Evolutionary conservation across 2,797 vertebrate genomes (phyloP).

Genomic region (Acanthurus lineatus): DNA sequence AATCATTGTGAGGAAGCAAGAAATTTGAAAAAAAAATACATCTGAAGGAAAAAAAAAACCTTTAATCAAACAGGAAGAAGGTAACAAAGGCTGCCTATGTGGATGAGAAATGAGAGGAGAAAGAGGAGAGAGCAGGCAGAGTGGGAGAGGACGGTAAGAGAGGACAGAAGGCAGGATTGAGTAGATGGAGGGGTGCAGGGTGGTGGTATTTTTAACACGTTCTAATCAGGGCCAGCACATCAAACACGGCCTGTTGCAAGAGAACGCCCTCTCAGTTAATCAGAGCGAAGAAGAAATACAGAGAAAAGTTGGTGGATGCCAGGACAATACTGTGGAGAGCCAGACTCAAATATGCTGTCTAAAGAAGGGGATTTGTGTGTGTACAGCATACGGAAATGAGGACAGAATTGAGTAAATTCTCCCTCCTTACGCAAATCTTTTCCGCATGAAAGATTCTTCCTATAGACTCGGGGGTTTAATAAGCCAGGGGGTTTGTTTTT

Average conservation of each 20-base stretch:
- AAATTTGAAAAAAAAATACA: conserved; percentile 52
- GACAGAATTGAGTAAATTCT: conserved; percentile 60
- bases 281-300: conserved; percentile 54
- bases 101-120: conserved; percentile 29
- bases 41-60: conserved; percentile 42
- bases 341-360: conserved; percentile 41
- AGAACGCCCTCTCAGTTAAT: conserved; percentile 63
- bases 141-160: conserved; percentile 50
- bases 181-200: conserved; percentile 52
- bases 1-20: conserved; percentile 36
- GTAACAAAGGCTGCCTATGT: conserved; percentile 34
- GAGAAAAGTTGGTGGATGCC: conserved; percentile 41
- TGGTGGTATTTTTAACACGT: conserved; percentile 76
- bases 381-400: conserved; percentile 62
- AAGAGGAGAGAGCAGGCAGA: conserved; percentile 16
- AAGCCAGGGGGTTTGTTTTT: conserved; percentile 29
- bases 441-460: conserved; percentile 59
- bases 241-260: conserved; percentile 63
- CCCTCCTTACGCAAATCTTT: conserved; percentile 58
- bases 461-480: conserved; percentile 63
- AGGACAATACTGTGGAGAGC: conserved; percentile 44
- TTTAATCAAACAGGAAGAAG: conserved; percentile 47
- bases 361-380: conserved; percentile 61
- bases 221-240: conserved; percentile 74
- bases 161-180: conserved; percentile 54